Evolutionary conservation across 2,888 invertebrate genomes (phyloP), one percentile per base, ranked within the genome.

Genomic region (Tetragonula carbonaria): DNA sequence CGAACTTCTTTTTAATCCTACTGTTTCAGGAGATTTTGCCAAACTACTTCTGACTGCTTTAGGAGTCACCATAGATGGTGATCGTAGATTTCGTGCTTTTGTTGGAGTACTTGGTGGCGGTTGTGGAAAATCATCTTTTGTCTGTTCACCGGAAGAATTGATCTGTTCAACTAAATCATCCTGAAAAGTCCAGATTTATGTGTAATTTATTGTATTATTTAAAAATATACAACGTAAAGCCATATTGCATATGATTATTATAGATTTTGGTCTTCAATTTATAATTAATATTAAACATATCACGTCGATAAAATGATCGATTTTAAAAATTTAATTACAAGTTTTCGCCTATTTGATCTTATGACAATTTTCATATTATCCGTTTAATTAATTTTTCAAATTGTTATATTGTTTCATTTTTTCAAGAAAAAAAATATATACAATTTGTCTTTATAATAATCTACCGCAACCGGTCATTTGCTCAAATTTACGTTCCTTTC

Each of bases 51-150:
- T 90, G 45, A 94, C 82, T 14, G 93, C 93, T 85, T 89, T 90
- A 38, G 93, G 92, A 8, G 93, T 93, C 33, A 93, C 83, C n/a
- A 90, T 82, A 4, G 91, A 78, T 6, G 91, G 87, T n/a, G 92
- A 90, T 45, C 89, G 80, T 45, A 87, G 86, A 33, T 82, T 80
- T 28, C 91, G 90, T 59, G 86, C 77, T 78, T 90, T 90, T 38
- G 91, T 93, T 13, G 93, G 93, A 28, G 93, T 93, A 0, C 93
- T 90, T 14, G 93, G 93, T 55, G 93, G 93, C 59, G 93, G 93
- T 53, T 92, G 92, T 50, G 93, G 93, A 67, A 88, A 90, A 16
- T 87, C 80, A 33, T 86, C 85, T 59, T 74, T 80, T 13, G 75
- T 83, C 65, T 76, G 80, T 50, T 72, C 74, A 1, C 6, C 57